Evolutionary conservation across 2,888 invertebrate species (phyloP).

Genomic region (Stenoptilia bipunctidactyla): DNA sequence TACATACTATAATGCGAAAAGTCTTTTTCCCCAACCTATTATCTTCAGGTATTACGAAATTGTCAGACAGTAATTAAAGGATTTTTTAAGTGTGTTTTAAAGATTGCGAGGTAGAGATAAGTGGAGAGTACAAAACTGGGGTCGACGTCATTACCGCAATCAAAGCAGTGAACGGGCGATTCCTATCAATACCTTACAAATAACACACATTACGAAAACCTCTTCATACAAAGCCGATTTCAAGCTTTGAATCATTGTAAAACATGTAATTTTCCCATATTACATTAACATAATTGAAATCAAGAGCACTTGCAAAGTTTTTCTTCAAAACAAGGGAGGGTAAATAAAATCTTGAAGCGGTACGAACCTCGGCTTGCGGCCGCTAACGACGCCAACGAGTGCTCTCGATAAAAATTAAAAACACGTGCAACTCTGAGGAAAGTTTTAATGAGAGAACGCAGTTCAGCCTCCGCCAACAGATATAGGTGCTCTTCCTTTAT

Average conservation of each 20-base stretch:
- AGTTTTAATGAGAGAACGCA: conserved; percentile 69
- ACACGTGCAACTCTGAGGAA: conserved; percentile 70
- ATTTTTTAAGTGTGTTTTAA: conserved; percentile 23
- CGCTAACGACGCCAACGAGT: conserved; percentile 62
- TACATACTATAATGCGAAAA: no score
- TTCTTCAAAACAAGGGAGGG: no score
- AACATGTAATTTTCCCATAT: no score
- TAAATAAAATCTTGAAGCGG: no score
- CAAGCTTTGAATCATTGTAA: no score
- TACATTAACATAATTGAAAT: no score
- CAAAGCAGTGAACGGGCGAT: conserved; percentile 39
- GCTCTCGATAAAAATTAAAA: conserved; percentile 72
- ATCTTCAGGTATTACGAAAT: no score
- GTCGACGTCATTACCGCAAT: conserved; percentile 69
- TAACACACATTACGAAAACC: no score
- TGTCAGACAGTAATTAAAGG: conserved; percentile 38
- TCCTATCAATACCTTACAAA: neutral
- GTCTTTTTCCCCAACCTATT: no score
- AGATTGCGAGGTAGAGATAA: conserved; percentile 50
- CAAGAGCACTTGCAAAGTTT: no score
- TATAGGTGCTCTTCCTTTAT: conserved; percentile 12
- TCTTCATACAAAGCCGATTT: no score
- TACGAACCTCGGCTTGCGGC: conserved; percentile 17
- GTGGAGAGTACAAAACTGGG: conserved; percentile 31
- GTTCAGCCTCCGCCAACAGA: conserved; percentile 36